Evolutionary conservation across 2,888 invertebrate species (phyloP), one percentile per base, ranked within the genome.

Genomic region (Elysia crispata): DNA sequence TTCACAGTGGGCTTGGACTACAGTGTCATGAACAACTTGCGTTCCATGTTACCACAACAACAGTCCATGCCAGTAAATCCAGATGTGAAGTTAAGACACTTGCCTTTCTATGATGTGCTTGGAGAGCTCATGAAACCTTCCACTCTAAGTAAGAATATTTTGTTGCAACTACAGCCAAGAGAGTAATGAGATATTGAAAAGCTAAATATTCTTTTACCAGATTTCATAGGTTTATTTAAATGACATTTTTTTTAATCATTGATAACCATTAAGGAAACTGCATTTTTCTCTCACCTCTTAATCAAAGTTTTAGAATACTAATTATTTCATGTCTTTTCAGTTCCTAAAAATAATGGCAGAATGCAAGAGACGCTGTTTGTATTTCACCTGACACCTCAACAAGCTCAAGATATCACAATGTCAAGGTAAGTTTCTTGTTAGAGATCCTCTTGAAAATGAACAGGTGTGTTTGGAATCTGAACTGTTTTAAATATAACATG

Each of bases 41-140:
- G 72, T 15, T 76, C 79, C 18, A 41, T 83, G 11, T 62, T 76
- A 1, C 81, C 83, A 15, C 77, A 82, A 31, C 77, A 82, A 31
- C 74, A 85, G 0, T 79, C 86, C 54, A 84, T 89, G 66, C 97
- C 97, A 8, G 95, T 97, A 76, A 96, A 97, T 92, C 97, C 98
- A 0, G 97, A 98, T 92, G 97, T 98, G n/a, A 95, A 95, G 89
- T 95, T 98, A 87, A 97, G 97, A 91, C 95, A 95, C 89, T 93
- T 98, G 76, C 98, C 98, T 1, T 98, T 98, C 93, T 98, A 96
- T 92, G 98, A 98, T 92, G 94, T 96, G 83, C 91, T 97, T 80
- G 95, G 95, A 0, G 97, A 97, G 90, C 94, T 98, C 67, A 94
- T 98, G 88, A 97, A 97, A 92, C 97, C 98, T 0, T 96, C 97